Evolutionary conservation across 1,140 invertebrate genomes (phyloP).

Genomic region (Nymphalis io): DNA sequence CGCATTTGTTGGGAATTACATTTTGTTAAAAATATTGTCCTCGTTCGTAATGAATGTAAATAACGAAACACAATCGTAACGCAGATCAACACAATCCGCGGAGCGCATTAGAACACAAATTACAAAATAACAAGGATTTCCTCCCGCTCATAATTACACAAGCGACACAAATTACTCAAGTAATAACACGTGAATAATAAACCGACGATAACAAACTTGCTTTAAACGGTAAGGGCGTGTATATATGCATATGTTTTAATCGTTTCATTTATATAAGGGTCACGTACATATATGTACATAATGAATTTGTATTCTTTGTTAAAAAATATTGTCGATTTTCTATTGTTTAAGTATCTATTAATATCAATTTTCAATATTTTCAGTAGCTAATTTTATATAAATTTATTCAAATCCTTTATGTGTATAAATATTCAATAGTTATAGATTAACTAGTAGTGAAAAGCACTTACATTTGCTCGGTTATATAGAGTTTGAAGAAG

Average conservation of each 20-base stretch:
- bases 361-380: no score
- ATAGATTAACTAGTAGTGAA: not conserved
- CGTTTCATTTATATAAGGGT: not conserved
- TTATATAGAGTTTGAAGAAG: not conserved
- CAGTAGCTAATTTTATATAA: no score
- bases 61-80: constrained; percentile 69
- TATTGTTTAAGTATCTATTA: no score
- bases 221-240: constrained; percentile 20
- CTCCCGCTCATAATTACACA: constrained; percentile 65
- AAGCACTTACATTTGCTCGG: not conserved
- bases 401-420: no score
- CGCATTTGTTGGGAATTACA: constrained; percentile 46
- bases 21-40: constrained; percentile 54
- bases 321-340: no score
- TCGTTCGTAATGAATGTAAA: constrained; percentile 61
- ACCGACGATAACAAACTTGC: constrained; percentile 40
- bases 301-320: no score
- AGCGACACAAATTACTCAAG: constrained; percentile 63
- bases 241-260: not conserved
- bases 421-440: no score
- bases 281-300: no score
- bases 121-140: constrained; percentile 73
- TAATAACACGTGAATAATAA: constrained; percentile 70
- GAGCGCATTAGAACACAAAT: constrained; percentile 65
- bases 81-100: constrained; percentile 61